phyloP scores from a whole-genome alignment of 2,888 invertebrate genomes.

The Pediacus dermestoides region DNA sequence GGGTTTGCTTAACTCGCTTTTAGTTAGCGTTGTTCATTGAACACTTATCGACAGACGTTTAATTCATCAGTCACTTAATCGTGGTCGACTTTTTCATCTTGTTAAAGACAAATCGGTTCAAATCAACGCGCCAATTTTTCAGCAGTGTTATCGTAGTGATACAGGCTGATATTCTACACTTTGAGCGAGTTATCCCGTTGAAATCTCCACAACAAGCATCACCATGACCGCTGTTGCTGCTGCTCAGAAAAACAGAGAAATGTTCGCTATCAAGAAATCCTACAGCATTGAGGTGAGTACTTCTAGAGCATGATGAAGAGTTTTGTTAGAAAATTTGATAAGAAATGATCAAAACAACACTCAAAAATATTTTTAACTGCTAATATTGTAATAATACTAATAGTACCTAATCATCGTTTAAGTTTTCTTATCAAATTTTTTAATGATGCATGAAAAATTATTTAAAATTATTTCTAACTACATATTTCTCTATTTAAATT shows the following conservation, averaged over 20 bases:
- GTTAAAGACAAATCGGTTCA: too few species aligned
- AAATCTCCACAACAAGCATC: constrained; percentile 23
- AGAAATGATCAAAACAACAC: too few species aligned
- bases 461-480: too few species aligned
- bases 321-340: too few species aligned
- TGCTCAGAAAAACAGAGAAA: constrained; percentile 90
- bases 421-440: too few species aligned
- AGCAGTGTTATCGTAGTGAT: constrained; percentile 48
- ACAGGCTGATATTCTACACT: constrained; percentile 40
- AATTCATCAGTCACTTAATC: constrained; percentile 46
- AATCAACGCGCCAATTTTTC: constrained; percentile 49
- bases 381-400: too few species aligned
- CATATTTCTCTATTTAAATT: too few species aligned
- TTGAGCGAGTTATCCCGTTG: constrained; percentile 29
- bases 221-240: constrained; percentile 82
- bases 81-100: constrained; percentile 55
- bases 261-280: constrained; percentile 96
- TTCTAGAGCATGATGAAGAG: too few species aligned
- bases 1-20: constrained; percentile 44
- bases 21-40: constrained; percentile 21
- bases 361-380: too few species aligned
- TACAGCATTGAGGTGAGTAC: constrained; percentile 93
- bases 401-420: too few species aligned
- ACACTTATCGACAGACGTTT: constrained; percentile 45
- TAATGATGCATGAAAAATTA: too few species aligned